Evolutionary conservation across 2,113 vertebrate genomes (phyloP), one percentile per base, ranked within the genome.

Genomic region (Emydocephalus ijimae): DNA sequence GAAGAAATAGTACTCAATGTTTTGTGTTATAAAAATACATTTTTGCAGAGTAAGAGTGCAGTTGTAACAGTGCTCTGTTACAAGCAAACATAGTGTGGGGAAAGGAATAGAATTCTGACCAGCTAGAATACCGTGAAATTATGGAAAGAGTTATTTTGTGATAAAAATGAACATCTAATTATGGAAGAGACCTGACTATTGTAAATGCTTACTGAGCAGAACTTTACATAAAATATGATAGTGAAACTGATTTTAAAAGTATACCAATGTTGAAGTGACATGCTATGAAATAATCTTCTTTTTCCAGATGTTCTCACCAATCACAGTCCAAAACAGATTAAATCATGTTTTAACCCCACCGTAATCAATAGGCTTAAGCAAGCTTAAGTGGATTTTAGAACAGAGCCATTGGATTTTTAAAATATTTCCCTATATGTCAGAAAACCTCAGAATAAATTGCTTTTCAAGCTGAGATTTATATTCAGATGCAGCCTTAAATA

Each of bases 351-450:
- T 29, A 55, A 48, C 26, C 11, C 52, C 24, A 85, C 14, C n/a
- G 6, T 57, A 85, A 57, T 85, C 87, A 92, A 89, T 57, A 20
- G 10, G 61, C 18, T 89, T 89, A 81, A 89, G n/a, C 39, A 23
- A n/a, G 39, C 64, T 92, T 85, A 59, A 55, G 18, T 92, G 54
- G 56, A 29, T 88, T 57, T 43, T 89, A 69, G 87, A 48, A 57
- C 94, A 90, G 94, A 93, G 93, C 96, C 92, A 95, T 88, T 96
- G 94, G 93, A 61, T 95, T 94, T 18, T 93, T 94, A 93, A 94
- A 95, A 89, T 93, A 91, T 94, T 96, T 95, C 90, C 91, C 94
- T 96, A 94, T 96, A 95, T 95, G 94, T 94, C 93, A 93, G 90
- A 93, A 61, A 88, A n/a, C 95, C 93, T 93, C 95, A 94, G 94